phyloP scores from a whole-genome alignment of 1,140 invertebrate genomes.

The Lucilia cuprina region DNA sequence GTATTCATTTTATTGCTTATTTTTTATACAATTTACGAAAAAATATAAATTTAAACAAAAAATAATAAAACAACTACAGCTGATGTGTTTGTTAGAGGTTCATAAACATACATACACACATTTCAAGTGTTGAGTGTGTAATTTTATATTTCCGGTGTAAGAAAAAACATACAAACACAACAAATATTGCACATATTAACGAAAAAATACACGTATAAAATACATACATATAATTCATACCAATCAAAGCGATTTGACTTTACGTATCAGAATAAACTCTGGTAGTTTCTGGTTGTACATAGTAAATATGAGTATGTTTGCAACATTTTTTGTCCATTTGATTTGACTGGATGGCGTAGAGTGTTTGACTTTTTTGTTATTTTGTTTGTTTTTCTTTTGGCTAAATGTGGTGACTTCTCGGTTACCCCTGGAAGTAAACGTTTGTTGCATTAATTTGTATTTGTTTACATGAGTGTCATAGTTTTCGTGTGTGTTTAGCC shows the following conservation, averaged over 20 bases:
- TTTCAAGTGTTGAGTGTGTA: constrained; percentile 43
- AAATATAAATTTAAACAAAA: background rate
- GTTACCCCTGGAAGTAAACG: background rate
- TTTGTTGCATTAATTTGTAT: background rate
- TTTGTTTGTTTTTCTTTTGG: no score
- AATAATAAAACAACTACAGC: background rate
- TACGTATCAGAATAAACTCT: background rate
- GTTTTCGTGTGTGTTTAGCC: background rate
- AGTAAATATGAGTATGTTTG: no score
- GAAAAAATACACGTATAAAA: background rate
- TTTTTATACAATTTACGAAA: background rate
- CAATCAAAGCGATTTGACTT: constrained; percentile 13
- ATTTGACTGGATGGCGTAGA: constrained; percentile 6
- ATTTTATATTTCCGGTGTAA: constrained; percentile 44
- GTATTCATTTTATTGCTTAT: background rate
- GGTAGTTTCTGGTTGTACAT: background rate
- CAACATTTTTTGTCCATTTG: background rate
- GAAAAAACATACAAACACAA: background rate
- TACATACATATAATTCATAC: constrained; percentile 12
- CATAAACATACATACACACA: constrained; percentile 18
- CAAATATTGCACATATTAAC: background rate
- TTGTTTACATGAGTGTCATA: background rate
- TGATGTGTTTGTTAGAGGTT: constrained; percentile 25
- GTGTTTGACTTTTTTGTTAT: background rate
- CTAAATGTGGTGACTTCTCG: background rate